Evolutionary conservation across 2,797 vertebrate genomes (phyloP).

Genomic region (Parauchenoglanis ngamensis): DNA sequence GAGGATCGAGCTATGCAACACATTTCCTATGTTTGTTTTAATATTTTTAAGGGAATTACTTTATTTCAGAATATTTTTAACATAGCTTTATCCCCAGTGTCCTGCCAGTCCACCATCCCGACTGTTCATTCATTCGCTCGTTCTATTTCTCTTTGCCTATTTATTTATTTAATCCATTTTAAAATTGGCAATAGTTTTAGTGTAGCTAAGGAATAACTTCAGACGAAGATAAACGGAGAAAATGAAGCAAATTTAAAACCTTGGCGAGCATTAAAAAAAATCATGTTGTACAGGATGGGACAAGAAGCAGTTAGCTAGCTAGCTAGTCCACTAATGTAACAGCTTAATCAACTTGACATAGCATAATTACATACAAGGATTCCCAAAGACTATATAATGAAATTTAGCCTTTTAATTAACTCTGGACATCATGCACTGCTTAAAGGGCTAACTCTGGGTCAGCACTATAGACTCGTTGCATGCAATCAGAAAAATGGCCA

Average conservation of each 20-base stretch:
- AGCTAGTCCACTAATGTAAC: constrained; percentile 12
- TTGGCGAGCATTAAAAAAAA: background rate
- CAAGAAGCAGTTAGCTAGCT: constrained; percentile 21
- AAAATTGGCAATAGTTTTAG: background rate
- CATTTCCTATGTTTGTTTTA: no score
- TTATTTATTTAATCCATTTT: background rate
- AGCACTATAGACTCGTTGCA: background rate
- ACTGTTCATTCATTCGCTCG: background rate
- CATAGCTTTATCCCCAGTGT: background rate
- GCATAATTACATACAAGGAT: constrained; percentile 10
- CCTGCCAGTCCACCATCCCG: background rate
- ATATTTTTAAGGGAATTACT: background rate
- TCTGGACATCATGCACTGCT: constrained; percentile 11
- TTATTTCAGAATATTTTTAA: background rate
- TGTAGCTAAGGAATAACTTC: background rate
- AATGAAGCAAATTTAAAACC: background rate
- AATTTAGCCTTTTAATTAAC: constrained; percentile 31
- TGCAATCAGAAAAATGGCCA: background rate
- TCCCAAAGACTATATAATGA: constrained; percentile 11
- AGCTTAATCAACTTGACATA: constrained; percentile 16
- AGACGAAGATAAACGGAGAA: background rate
- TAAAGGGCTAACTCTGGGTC: constrained; percentile 15
- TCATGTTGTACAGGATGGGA: background rate
- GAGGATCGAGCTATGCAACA: background rate
- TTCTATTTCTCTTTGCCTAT: background rate